These are phyloP conservation scores for Contarinia nasturtii DNA, from an alignment of 1,140 invertebrate species.

Conservation along the genomic window DNA sequence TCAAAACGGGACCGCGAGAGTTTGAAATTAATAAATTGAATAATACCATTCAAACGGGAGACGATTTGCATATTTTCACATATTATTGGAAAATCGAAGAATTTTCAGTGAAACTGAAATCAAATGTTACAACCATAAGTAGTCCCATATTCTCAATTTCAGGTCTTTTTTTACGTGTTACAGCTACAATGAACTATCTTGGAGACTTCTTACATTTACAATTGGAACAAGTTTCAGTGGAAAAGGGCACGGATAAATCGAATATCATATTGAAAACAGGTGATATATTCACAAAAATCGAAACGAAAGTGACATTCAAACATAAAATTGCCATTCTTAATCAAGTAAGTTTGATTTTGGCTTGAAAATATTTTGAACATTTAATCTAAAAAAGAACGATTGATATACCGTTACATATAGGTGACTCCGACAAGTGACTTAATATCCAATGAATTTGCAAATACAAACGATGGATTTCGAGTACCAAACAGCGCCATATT, in stretches of 20 bases:
- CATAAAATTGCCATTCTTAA: constrained; percentile 19
- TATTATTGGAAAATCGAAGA: constrained; percentile 22
- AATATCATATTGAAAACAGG: constrained; percentile 17
- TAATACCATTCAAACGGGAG: constrained; percentile 17
- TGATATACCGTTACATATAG: not conserved
- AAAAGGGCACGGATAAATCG: not conserved
- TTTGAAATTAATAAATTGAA: constrained; percentile 15
- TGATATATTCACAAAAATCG: constrained; percentile 15
- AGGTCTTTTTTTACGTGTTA: constrained; percentile 10
- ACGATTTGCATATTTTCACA: constrained; percentile 15
- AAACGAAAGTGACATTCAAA: constrained; percentile 10
- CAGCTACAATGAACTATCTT: constrained; percentile 17
- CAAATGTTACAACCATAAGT: constrained; percentile 6
- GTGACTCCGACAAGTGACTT: constrained; percentile 13
- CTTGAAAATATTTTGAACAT: too few relatives aligned
- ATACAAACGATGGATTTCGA: constrained; percentile 14
- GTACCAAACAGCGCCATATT: constrained; percentile 19
- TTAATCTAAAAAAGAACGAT: not conserved
- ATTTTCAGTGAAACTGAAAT: constrained; percentile 14
- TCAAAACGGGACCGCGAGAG: not conserved
- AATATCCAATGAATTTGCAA: constrained; percentile 15
- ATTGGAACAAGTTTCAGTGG: constrained; percentile 6
- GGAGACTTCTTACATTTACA: constrained; percentile 17
- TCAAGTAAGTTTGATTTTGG: constrained; percentile 8
- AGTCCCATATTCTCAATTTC: constrained; percentile 20